Base-by-base conservation (phyloP, 2,797 vertebrate species). In the Sebastiscus albofasciatus region DNA sequence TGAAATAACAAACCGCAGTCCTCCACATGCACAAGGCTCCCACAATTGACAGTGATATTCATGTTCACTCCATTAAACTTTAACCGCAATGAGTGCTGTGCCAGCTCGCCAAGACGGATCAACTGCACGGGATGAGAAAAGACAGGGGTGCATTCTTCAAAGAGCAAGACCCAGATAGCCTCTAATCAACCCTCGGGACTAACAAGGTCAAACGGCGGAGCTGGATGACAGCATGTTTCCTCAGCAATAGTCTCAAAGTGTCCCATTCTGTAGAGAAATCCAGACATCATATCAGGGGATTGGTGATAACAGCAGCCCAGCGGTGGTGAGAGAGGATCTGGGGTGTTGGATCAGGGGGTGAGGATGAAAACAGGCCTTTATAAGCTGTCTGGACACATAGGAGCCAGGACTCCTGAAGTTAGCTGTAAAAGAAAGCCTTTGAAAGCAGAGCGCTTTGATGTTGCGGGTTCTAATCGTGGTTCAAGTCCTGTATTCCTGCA, bases 301-400 rank as follows among this genome's bases (percentile, higher is more conserved):
- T 88, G 87, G 93, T 96, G 97, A 98, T 98, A 98, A 95, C 90
- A 90, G 75, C 79, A 90, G 95, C 96, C 96, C 95, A 93, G 94
- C 90, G 93, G 94, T 94, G 93, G 94, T 92, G 93, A 85, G 96
- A 96, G 96, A 96, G 94, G 93, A 96, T 95, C 93, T 94, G 90
- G 83, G 92, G 94, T 95, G 86, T 85, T 96, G 96, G 96, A 96
- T 96, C 96, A 93, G 87, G 91, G 91, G 95, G 95, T 94, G 95
- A 96, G 95, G 96, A 94, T 97, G 96, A 97, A 97, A 96, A 97
- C 96, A 95, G 94, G 79, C 94, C 94, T 96, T 96, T 96, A 96
- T 93, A 97, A 96, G 94, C 94, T 96, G 96, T 96, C 96, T 97
- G 96, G 96, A 93, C 92, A 49, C 77, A 75, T 89, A 96, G 86